These are phyloP conservation scores for Sipunculus nudus DNA, from an alignment of 2,888 invertebrate genomes.

Conservation along the genomic window DNA sequence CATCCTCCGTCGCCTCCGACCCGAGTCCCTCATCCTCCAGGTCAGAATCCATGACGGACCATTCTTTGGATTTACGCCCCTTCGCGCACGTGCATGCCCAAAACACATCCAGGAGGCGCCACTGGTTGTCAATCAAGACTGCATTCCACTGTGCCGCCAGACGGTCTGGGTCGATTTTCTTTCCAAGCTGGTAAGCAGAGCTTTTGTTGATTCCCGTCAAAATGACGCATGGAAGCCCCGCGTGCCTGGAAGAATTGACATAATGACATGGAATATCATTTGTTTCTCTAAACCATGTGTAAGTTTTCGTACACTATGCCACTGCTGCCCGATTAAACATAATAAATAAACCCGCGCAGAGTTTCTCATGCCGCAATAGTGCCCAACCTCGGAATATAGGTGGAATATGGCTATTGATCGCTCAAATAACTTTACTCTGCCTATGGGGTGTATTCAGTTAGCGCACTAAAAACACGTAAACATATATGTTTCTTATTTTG, in stretches of 20 bases:
- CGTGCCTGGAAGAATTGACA: slow-evolving; percentile 48
- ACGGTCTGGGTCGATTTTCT: slow-evolving; percentile 45
- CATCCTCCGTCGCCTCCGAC: slow-evolving; percentile 47
- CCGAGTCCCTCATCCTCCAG: no score
- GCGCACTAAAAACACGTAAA: no score
- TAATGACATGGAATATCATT: background rate
- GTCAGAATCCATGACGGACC: slow-evolving; percentile 55
- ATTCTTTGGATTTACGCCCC: slow-evolving; percentile 53
- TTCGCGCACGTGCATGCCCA: slow-evolving; percentile 63
- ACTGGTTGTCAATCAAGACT: slow-evolving; percentile 55
- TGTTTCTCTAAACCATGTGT: background rate
- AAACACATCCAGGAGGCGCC: slow-evolving; percentile 61
- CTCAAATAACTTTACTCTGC: no score
- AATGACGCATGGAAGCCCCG: slow-evolving; percentile 56
- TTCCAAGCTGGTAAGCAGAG: slow-evolving; percentile 61
- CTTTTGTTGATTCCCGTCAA: slow-evolving; percentile 63
- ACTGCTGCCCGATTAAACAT: no score
- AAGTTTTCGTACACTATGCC: no score
- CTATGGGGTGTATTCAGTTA: no score
- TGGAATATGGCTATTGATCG: no score
- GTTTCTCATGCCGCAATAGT: no score
- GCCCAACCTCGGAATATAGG: no score
- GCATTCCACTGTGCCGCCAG: slow-evolving; percentile 65
- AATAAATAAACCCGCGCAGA: no score
- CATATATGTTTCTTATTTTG: no score